phyloP scores from a whole-genome alignment of 2,888 invertebrate species.

The Euplexia lucipara region DNA sequence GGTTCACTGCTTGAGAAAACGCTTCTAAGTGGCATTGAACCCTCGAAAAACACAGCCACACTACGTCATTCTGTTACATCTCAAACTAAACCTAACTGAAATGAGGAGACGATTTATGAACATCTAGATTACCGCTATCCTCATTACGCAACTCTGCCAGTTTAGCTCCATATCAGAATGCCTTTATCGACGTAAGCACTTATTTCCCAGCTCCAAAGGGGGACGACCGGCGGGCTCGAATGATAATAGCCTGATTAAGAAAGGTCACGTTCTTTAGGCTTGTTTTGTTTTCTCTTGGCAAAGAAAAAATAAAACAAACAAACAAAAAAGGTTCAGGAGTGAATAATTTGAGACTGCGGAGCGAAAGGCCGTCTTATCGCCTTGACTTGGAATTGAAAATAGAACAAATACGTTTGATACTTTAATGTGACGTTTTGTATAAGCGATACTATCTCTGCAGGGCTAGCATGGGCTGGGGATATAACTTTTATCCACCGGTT shows the following conservation, averaged over 20 bases:
- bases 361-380: background rate
- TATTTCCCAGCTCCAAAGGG: conserved; percentile 58
- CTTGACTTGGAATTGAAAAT: background rate
- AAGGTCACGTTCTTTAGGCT: conserved; percentile 78
- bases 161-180: conserved; percentile 68
- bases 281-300: conserved; percentile 66
- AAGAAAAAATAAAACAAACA: conserved; percentile 64
- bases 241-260: conserved; percentile 87
- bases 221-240: conserved; percentile 76
- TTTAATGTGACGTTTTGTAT: no score
- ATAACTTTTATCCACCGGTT: no score
- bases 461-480: no score
- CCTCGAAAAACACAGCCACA: background rate
- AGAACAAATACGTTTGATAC: no score
- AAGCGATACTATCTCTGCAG: no score
- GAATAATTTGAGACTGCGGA: conserved; percentile 30
- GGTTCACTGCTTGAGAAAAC: background rate
- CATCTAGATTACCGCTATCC: conserved; percentile 80
- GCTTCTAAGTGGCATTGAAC: background rate
- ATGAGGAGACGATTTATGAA: conserved; percentile 75
- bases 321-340: conserved; percentile 47
- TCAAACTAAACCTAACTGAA: conserved; percentile 19
- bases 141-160: conserved; percentile 65
- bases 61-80: background rate
- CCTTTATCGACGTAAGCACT: conserved; percentile 70